Evolutionary conservation across 2,113 vertebrate genomes (phyloP), one percentile per base, ranked within the genome.

Genomic region (Tor tambroides): DNA sequence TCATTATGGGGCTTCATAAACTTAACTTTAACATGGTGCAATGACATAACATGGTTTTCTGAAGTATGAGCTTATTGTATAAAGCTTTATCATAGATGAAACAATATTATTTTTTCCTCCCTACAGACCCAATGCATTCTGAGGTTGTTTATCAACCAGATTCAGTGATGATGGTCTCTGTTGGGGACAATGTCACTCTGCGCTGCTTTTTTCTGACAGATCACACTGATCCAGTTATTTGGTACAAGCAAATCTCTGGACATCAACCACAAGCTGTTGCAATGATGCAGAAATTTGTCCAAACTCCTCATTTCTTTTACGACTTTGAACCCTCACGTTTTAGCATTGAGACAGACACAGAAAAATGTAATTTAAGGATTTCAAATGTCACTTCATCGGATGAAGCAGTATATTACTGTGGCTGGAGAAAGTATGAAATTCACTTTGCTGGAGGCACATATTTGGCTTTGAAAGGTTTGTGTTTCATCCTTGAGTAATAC

Each of bases 191-290:
- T 59, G 0, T 92, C 2, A 90, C 35, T 51, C 15, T 94, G 46
- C 75, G 2, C n/a, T 92, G 91, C 88, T 0, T 5, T 12, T 0
- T 41, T n/a, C 1, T 10, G 28, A 0, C 0, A 0, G 9, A 32
- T 4, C 5, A 49, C n/a, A 0, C 3, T 0, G 35, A 63, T 2
- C 35, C 91, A 3, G 61, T 91, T 84, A 83, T 65, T 74, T 92
- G 90, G 85, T 90, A 85, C 32, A 92, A 89, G 35, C 11, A 90
- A 41, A 79, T 0, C 17, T 79, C 85, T 77, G 91, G 89, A 80
- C 41, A 86, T 14, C 67, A 79, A 79, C 8, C 88, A 23, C 49
- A 91, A 88, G 88, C 10, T 4, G 3, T 93, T 86, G 74, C 83
- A 43, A n/a, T 80, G 21, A 35, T 10, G 0, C 0, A 1, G 83